Base-by-base conservation (phyloP, 2,888 invertebrate species). In the Caradrina kadenii region DNA sequence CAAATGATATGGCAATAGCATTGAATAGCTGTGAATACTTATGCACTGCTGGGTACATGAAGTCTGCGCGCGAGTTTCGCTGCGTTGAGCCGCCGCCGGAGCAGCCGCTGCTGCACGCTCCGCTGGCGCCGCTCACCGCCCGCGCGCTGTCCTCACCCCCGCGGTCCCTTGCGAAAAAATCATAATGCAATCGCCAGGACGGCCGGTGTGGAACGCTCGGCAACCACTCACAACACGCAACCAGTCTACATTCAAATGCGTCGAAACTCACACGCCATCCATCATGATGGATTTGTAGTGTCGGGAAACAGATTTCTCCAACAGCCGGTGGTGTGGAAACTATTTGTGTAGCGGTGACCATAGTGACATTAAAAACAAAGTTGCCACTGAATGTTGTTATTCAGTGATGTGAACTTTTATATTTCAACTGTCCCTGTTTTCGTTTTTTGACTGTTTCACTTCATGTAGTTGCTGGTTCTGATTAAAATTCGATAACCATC, bases 111-210 rank as follows among this genome's bases (percentile, higher is more conserved):
- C 92, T 92, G 93, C 94, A 95, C 95, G 95, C 90, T 95, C 90
- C 91, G 94, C 92, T 94, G 95, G 87, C 91, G 87, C 83, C 88
- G 87, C 83, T 85, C 86, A 83, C 90, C 90, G 88, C 91, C 89
- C 88, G 90, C 90, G 74, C 89, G 73, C 85, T 88, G 75, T 86
- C 89, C 88, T 91, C 93, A 88, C 92, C 93, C 91, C 94, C 93
- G 92, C 92, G 91, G 92, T 93, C 95, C 94, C 94, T 95, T 95
- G 95, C 95, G 95, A 95, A 95, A 93, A 93, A 95, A 94, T 93
- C 93, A 94, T 95, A 95, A 95, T 95, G 96, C 96, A 95, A 95
- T 94, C 93, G 94, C 92, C 94, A 92, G 95, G 94, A 94, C 94
- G 94, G 95, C 87, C 92, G 94, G 93, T 90, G 95, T 95, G 94